phyloP scores from a whole-genome alignment of 2,113 vertebrate species.

The Pygoscelis antarcticus region DNA sequence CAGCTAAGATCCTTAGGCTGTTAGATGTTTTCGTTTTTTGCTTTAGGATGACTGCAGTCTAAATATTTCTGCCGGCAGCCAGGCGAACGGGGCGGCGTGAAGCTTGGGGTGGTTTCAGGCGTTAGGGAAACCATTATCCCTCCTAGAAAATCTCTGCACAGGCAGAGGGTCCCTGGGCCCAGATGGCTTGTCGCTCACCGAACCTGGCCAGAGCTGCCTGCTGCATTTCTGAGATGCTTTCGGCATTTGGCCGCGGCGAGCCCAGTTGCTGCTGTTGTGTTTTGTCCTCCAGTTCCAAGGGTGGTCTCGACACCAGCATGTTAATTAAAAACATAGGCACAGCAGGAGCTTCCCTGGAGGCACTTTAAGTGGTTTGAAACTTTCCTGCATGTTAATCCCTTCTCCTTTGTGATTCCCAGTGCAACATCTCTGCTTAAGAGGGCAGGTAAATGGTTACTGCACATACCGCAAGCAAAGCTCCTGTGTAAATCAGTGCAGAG shows the following conservation, averaged over 20 bases:
- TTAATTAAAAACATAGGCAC: conserved; percentile 50
- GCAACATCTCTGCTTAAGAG: not conserved
- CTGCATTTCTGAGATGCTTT: not conserved
- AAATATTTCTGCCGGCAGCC: not conserved
- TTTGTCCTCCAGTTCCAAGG: not conserved
- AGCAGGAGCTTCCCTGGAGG: not conserved
- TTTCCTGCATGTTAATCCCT: conserved; percentile 31
- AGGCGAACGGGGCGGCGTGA: not conserved
- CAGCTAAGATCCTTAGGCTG: not conserved
- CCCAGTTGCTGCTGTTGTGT: not conserved
- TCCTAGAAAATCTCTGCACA: not conserved
- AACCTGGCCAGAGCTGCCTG: not conserved
- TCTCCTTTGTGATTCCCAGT: not conserved
- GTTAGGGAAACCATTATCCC: not conserved
- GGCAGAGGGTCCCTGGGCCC: not conserved
- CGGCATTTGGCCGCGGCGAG: not conserved
- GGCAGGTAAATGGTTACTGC: not conserved
- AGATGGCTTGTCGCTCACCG: not conserved
- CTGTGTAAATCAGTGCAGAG: not conserved
- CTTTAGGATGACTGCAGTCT: not conserved
- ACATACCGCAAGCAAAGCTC: not conserved
- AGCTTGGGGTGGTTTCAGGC: not conserved
- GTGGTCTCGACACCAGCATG: not conserved
- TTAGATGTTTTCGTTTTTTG: not conserved
- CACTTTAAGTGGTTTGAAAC: conserved; percentile 23